Base-by-base conservation (phyloP, 2,113 vertebrate species). In the Pleuronectes platessa region DNA sequence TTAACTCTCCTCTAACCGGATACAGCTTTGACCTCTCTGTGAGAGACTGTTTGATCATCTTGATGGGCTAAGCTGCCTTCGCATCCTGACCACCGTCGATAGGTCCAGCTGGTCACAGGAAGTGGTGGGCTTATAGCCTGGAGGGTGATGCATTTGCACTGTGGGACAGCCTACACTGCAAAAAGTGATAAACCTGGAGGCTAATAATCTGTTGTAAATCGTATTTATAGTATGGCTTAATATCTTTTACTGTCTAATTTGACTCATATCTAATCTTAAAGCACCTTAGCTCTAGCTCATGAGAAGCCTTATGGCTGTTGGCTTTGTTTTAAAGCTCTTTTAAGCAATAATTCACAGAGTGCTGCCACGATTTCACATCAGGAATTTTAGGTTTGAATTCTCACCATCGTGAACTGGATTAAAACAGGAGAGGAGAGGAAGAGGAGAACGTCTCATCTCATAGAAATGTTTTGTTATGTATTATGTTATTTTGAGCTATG, bases 31-130 rank as follows among this genome's bases (percentile, higher is more conserved):
- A 90, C 85, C 74, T 88, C 71, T 81, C 35, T 53, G 45, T 68
- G 65, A 81, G 69, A 35, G 27, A 61, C 26, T 71, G 71, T 85
- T 85, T 90, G 84, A 86, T 87, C 55, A 12, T 86, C 78, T 84
- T 74, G 64, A 75, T 84, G 56, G 78, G 65, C 77, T 72, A 66
- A 71, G 65, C 79, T 82, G 23, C 71, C 59, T 66, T 83, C 74
- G 17, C 61, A 84, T 88, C 86, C 84, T 85, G 88, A 79, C 76
- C 76, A 74, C 66, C 7, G n/a, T 74, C n/a, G 62, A 82, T 81
- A 59, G 31, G 23, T 53, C 76, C 82, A 78, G 85, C 61, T 86
- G 83, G 73, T 74, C 75, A 75, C 83, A 90, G 87, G 79, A 90
- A 86, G 77, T 84, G 66, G 79, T 74, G 79, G 74, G 68, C 65